Conservation (phyloP, 1,140 invertebrate genomes). For the Drosophila nigromelanica region DNA sequence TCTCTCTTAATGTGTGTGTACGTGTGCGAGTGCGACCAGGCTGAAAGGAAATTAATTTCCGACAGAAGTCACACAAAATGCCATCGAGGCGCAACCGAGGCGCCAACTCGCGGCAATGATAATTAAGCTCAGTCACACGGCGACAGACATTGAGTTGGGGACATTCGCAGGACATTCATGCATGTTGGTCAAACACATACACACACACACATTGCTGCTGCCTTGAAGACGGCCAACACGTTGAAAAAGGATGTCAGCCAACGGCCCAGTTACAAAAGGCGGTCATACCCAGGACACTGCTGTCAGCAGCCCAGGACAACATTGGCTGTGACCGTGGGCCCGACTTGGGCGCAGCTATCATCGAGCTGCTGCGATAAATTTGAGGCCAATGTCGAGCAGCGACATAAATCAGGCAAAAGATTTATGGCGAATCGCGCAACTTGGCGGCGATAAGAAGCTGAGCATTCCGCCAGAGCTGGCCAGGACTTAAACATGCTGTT, state of each 20-base stretch:
- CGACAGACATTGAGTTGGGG: constrained; percentile 25
- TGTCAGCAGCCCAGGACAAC: constrained; percentile 13
- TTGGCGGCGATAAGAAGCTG: constrained; percentile 70
- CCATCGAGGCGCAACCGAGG: constrained; percentile 61
- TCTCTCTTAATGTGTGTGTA: neutral
- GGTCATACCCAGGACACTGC: constrained; percentile 13
- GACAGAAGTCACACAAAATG: constrained; percentile 79
- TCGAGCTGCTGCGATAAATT: constrained; percentile 72
- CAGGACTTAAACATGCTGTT: constrained; percentile 8
- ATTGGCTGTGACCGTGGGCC: constrained; percentile 42
- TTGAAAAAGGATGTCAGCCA: constrained; percentile 61
- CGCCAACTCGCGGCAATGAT: constrained; percentile 60
- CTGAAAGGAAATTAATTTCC: constrained; percentile 79
- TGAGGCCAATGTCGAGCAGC: constrained; percentile 74
- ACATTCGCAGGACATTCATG: constrained; percentile 19
- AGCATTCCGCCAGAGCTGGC: constrained; percentile 1
- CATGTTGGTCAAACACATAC: constrained; percentile 19
- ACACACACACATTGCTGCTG: constrained; percentile 45
- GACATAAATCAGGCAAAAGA: constrained; percentile 82
- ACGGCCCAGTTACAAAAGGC: constrained; percentile 15
- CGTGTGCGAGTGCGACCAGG: constrained; percentile 33
- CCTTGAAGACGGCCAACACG: constrained; percentile 65
- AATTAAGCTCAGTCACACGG: constrained; percentile 64
- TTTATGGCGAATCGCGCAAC: constrained; percentile 80
- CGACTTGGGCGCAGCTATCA: constrained; percentile 61